These are phyloP conservation scores for Gambusia affinis DNA, from an alignment of 2,113 vertebrate genomes.

Conservation along the genomic window DNA sequence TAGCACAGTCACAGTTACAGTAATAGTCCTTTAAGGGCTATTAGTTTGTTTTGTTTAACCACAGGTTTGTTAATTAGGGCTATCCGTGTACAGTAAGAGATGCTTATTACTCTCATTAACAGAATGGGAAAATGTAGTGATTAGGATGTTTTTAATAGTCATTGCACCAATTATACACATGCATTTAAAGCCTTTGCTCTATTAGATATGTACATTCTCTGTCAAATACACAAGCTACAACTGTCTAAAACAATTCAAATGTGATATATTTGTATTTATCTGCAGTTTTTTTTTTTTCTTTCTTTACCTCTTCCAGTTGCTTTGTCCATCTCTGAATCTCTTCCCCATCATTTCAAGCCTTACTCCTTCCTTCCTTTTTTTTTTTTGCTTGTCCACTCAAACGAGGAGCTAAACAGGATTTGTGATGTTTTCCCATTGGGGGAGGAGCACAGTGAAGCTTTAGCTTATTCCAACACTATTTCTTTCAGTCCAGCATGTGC, in stretches of 20 bases:
- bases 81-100: slow-evolving; percentile 1
- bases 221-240: neutral
- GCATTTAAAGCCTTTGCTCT: neutral
- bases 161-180: neutral
- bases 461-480: slow-evolving; percentile 48
- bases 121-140: neutral
- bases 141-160: neutral
- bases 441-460: slow-evolving; percentile 32
- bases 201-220: neutral
- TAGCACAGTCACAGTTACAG: neutral
- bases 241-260: neutral
- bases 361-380: neutral
- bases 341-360: neutral
- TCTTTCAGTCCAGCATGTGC: slow-evolving; percentile 17
- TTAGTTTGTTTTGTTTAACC: neutral
- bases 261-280: neutral
- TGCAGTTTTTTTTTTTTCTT: neutral
- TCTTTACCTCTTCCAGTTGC: neutral
- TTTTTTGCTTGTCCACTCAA: neutral
- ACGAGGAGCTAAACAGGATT: slow-evolving; percentile 33
- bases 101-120: neutral
- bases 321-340: neutral
- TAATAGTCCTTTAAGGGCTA: neutral
- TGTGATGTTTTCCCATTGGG: slow-evolving; percentile 44
- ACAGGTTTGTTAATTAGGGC: neutral